phyloP scores from a whole-genome alignment of 2,113 vertebrate species.

The Sakesphorus luctuosus region DNA sequence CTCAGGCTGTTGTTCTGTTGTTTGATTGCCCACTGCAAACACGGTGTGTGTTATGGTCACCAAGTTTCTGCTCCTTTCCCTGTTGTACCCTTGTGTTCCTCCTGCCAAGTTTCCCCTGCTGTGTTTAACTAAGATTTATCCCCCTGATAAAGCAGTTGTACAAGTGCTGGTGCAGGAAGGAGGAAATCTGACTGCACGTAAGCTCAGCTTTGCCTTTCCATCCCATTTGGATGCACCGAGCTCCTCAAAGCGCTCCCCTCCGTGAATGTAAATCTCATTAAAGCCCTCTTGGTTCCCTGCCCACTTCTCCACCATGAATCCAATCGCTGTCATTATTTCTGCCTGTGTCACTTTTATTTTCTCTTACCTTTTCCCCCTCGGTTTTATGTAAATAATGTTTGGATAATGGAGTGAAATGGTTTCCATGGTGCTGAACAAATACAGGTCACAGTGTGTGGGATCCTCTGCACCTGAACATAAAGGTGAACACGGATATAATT shows the following conservation, averaged over 20 bases:
- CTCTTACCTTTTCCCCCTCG: constrained; percentile 58
- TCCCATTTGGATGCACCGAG: not conserved
- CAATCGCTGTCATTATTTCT: constrained; percentile 61
- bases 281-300: constrained; percentile 38
- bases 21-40: accelerated
- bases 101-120: not conserved
- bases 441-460: constrained; percentile 72
- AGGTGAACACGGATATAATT: constrained; percentile 74
- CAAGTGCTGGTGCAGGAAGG: not conserved
- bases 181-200: not conserved
- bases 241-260: not conserved
- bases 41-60: not conserved
- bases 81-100: not conserved
- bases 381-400: constrained; percentile 81
- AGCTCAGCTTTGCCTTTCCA: not conserved
- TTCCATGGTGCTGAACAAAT: constrained; percentile 82
- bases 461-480: constrained; percentile 70
- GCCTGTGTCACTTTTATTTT: constrained; percentile 63
- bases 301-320: constrained; percentile 40
- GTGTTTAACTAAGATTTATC: not conserved
- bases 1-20: accelerated
- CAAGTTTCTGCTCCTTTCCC: not conserved
- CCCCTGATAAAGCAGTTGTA: not conserved
- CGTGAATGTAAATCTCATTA: constrained; percentile 15
- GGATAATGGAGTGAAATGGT: constrained; percentile 82